A percentile compares a stretch with the other conserved stretches of the same genome.
phyloP scores from a whole-genome alignment of 2,888 invertebrate species.

The Polietes domitor region DNA sequence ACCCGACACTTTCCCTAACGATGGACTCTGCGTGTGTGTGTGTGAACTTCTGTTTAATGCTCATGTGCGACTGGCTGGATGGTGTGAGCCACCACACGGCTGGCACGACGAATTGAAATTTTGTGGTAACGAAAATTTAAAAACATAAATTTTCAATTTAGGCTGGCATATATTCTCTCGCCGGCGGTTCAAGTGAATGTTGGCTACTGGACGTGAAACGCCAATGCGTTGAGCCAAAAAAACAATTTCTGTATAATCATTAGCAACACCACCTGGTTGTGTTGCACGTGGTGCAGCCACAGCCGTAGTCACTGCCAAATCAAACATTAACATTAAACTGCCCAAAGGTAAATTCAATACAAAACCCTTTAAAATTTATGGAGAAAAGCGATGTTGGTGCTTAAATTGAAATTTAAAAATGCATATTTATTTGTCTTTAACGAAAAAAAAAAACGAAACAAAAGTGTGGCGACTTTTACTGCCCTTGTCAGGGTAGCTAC shows the following conservation, averaged over 20 bases:
- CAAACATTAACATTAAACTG: constrained; percentile 16
- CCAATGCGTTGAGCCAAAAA: constrained; percentile 9
- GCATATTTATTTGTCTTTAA: not conserved
- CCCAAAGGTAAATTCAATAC: constrained; percentile 3
- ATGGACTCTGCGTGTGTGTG: no score
- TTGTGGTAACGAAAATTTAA: constrained; percentile 25
- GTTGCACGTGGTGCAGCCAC: not conserved
- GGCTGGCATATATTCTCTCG: not conserved
- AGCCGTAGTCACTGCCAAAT: not conserved
- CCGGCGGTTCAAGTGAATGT: not conserved
- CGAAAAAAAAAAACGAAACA: not conserved
- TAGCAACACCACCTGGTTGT: not conserved
- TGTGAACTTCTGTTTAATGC: not conserved
- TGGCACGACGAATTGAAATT: constrained; percentile 7
- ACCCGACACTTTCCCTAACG: not conserved
- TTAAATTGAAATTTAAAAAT: constrained; percentile 26
- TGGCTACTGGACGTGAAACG: not conserved
- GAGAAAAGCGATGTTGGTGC: not conserved
- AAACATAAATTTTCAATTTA: constrained; percentile 33
- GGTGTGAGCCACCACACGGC: not conserved
- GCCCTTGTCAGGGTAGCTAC: not conserved
- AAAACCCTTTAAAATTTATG: constrained; percentile 22
- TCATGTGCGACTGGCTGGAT: not conserved
- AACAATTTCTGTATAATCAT: constrained; percentile 1
- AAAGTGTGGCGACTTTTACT: not conserved